These are phyloP conservation scores for Apotomis turbidana DNA, from an alignment of 2,888 invertebrate species.

Conservation along the genomic window DNA sequence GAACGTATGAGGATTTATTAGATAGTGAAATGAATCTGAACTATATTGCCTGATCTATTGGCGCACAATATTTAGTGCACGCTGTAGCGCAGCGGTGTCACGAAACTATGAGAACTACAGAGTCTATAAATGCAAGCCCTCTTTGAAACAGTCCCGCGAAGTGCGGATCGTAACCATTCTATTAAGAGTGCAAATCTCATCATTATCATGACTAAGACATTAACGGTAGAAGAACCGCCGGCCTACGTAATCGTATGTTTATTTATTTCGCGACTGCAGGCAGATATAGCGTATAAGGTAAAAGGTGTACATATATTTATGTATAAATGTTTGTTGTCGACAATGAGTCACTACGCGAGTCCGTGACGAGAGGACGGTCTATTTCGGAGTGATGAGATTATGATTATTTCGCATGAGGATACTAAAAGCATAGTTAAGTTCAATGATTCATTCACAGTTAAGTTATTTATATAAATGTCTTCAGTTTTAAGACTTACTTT, in stretches of 20 bases:
- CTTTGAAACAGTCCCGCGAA: slow-evolving; percentile 56
- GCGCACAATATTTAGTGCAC: slow-evolving; percentile 20
- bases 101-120: slow-evolving; percentile 31
- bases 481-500: not conserved
- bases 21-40: slow-evolving; percentile 8
- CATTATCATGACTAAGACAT: slow-evolving; percentile 64
- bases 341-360: slow-evolving; percentile 77
- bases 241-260: slow-evolving; percentile 67
- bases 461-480: slow-evolving; percentile 26
- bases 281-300: slow-evolving; percentile 67
- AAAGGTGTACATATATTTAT: slow-evolving; percentile 60
- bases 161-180: slow-evolving; percentile 57
- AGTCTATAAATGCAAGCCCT: slow-evolving; percentile 45
- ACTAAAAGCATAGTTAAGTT: slow-evolving; percentile 50
- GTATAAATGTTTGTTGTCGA: slow-evolving; percentile 61
- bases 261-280: slow-evolving; percentile 68
- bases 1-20: too few species aligned
- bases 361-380: slow-evolving; percentile 64
- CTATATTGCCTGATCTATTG: slow-evolving; percentile 47
- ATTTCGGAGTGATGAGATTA: slow-evolving; percentile 79
- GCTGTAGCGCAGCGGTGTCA: slow-evolving; percentile 43
- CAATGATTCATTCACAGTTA: slow-evolving; percentile 43
- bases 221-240: slow-evolving; percentile 79
- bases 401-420: slow-evolving; percentile 59
- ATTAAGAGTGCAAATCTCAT: slow-evolving; percentile 62